Percentiles rank a stretch among this genome's conserved stretches.
These are phyloP conservation scores for Sphinx pinastri DNA, from an alignment of 2,888 invertebrate species.

Conservation along the genomic window DNA sequence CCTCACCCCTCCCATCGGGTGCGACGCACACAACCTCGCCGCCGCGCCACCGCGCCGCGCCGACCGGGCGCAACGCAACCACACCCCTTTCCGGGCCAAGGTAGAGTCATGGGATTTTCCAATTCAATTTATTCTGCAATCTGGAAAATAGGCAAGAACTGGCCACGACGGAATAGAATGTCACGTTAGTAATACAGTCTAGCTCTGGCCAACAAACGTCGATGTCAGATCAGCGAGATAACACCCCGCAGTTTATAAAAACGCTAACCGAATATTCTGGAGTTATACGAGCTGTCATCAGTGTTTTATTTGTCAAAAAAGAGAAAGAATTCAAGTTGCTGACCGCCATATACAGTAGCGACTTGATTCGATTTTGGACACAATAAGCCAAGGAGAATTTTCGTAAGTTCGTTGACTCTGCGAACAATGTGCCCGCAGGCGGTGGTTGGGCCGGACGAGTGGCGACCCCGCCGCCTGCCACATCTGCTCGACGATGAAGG, in stretches of 20 bases:
- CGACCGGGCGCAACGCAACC: conserved; percentile 71
- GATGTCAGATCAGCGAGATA: conserved; percentile 37
- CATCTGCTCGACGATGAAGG: conserved; percentile 71
- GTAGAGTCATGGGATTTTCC: conserved; percentile 82
- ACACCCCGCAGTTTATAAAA: conserved; percentile 43
- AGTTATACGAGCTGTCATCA: conserved; percentile 42
- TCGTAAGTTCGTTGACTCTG: conserved; percentile 80
- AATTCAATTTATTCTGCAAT: conserved; percentile 74
- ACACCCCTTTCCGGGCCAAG: conserved; percentile 78
- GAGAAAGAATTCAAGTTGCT: conserved; percentile 64
- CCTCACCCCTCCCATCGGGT: conserved; percentile 57
- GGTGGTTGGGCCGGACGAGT: conserved; percentile 49
- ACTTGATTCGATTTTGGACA: conserved; percentile 80
- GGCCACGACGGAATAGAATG: not conserved
- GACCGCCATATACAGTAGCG: conserved; percentile 74
- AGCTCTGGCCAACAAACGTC: conserved; percentile 32
- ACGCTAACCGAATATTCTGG: conserved; percentile 44
- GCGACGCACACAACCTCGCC: conserved; percentile 59
- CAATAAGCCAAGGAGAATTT: conserved; percentile 79
- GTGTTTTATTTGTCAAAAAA: conserved; percentile 66
- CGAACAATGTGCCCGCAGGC: conserved; percentile 74
- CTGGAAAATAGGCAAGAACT: conserved; percentile 51
- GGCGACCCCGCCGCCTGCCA: conserved; percentile 62
- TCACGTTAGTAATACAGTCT: not conserved
- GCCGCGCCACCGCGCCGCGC: conserved; percentile 36